Base-by-base conservation (phyloP, 2,797 vertebrate genomes). In the Saguinus oedipus region DNA sequence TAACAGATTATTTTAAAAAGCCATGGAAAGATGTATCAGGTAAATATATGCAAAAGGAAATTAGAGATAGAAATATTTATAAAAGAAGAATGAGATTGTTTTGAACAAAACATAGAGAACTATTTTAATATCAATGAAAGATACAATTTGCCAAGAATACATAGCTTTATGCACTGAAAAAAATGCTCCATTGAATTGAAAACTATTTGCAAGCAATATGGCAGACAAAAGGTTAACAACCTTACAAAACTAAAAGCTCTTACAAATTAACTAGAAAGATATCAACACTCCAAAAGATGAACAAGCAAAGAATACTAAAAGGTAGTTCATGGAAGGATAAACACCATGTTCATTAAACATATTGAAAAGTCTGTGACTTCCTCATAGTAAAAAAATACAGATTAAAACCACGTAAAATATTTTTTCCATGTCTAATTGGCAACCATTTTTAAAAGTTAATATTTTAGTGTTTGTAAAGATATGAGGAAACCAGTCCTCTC, bases 181-280 rank as follows among this genome's bases (percentile, higher is more conserved):
- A 89, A 88, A 50, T 55, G 11, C 59, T 83, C 82, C 50, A 70
- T 15, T 86, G 68, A 92, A 78, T 53, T 90, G n/a, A 95, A 90
- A 81, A 92, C 12, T 76, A 53, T 93, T 85, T 94, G 33, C 11
- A 83, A 70, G 7, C 15, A 92, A 72, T 64, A 74, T 79, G 46
- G 53, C 33, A 78, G 59, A 84, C 59, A 53, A 86, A 86, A 85
- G 7, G 20, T 55, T n/a, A 93, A 86, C 27, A 78, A 36, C 33
- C 5, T 64, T 59, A 88, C 33, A 70, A 78, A 91, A 61, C 8
- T 8, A 70, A 91, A 26, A 89, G 24, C 80, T 50, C 46, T 90
- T 55, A 59, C 30, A 88, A 27, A 88, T 90, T 79, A 72, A 44
- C 39, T n/a, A 72, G 78, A 91, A 95, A 83, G 14, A 24, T 44